Percentiles rank a stretch among this genome's conserved stretches.
Evolutionary conservation across 2,797 vertebrate genomes (phyloP).

Genomic region (Delichon dasypus): DNA sequence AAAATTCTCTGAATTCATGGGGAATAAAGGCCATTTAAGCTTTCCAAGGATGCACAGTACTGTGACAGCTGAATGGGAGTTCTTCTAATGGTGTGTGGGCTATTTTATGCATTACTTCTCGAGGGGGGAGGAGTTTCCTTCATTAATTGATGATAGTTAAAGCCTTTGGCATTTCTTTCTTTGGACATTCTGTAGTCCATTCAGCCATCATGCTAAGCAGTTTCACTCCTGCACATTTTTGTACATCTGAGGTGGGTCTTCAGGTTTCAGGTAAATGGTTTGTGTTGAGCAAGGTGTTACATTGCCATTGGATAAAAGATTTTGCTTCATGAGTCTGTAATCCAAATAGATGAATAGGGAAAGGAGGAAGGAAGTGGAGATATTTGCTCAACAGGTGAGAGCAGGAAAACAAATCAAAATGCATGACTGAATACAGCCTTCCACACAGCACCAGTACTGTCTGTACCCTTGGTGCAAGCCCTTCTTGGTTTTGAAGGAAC

Average conservation of each 20-base stretch:
- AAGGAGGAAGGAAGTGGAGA: neutral
- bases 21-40: neutral
- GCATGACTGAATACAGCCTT: neutral
- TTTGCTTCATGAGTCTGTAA: neutral
- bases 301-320: neutral
- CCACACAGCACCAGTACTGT: neutral
- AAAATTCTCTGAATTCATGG: constrained; percentile 19
- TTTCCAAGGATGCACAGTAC: neutral
- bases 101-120: neutral
- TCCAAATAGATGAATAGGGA: neutral
- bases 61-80: neutral
- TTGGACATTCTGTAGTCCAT: neutral
- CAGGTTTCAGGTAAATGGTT: neutral
- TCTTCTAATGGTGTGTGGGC: neutral
- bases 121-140: neutral
- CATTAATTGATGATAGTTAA: neutral
- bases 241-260: neutral
- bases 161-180: neutral
- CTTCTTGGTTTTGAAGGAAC: neutral
- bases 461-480: neutral
- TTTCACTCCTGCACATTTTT: neutral
- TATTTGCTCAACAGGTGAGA: neutral
- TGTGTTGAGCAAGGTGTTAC: neutral
- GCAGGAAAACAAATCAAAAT: neutral
- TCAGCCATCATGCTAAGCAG: neutral